phyloP scores from a whole-genome alignment of 2,797 vertebrate genomes.

The Allobates femoralis region DNA sequence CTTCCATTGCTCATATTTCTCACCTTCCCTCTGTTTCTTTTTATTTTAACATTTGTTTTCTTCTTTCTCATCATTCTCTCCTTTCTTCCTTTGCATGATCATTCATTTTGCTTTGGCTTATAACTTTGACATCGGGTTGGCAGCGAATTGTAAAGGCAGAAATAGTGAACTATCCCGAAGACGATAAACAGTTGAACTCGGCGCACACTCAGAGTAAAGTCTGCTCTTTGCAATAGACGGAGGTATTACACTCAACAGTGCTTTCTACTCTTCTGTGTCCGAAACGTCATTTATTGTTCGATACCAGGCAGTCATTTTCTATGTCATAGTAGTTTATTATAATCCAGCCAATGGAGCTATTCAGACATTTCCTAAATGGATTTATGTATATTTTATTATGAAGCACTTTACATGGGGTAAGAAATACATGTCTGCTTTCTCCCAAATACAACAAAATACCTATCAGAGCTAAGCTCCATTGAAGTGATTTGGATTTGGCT shows the following conservation, averaged over 20 bases:
- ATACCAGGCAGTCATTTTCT: no score
- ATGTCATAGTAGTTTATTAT: not conserved
- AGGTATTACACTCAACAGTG: constrained; percentile 70
- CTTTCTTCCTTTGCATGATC: constrained; percentile 54
- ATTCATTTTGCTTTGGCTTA: constrained; percentile 68
- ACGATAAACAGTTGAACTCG: constrained; percentile 81
- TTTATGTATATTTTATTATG: not conserved
- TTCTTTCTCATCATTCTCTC: constrained; percentile 32
- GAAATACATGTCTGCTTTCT: no score
- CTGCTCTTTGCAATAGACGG: constrained; percentile 90
- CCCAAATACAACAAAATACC: no score
- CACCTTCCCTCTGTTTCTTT: constrained; percentile 14
- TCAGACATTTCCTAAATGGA: not conserved
- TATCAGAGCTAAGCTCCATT: no score
- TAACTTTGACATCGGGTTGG: constrained; percentile 70
- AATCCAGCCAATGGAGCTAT: not conserved
- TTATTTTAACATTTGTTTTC: constrained; percentile 28
- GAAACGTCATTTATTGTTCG: not conserved
- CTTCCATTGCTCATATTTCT: constrained; percentile 16
- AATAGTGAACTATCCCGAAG: constrained; percentile 93
- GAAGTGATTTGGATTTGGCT: no score
- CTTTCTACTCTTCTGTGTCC: constrained; percentile 23
- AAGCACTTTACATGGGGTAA: no score
- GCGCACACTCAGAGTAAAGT: constrained; percentile 89
- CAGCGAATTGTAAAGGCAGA: constrained; percentile 94